Base-by-base conservation (phyloP, 2,797 vertebrate species). In the Alcedo atthis region DNA sequence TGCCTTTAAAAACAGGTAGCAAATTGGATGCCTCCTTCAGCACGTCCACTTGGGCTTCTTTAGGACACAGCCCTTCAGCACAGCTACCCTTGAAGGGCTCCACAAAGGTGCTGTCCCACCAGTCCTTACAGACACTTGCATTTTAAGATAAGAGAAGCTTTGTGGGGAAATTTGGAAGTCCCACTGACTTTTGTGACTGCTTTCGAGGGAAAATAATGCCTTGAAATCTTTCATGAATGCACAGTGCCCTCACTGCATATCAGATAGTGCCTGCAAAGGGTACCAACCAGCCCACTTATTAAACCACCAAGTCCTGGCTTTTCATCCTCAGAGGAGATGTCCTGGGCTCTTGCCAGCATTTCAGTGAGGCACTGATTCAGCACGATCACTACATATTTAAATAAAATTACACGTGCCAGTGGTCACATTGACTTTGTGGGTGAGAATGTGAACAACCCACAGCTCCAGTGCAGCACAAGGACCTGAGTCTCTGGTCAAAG, bases 1-100 rank as follows among this genome's bases (percentile, higher is more conserved):
- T 57, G 83, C 59, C 90, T 89, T 90, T 59, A 90, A 48, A 94
- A 91, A 20, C 88, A 86, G 88, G 92, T 84, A 81, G 67, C 59
- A 45, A 68, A 22, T 94, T 84, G 81, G 55, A 37, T 92, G 92
- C 75, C 53, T 88, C 83, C 32, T 28, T 86, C 25, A 37, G 48
- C 51, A 66, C 11, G 30, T 86, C 93, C 88, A 81, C 75, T 35
- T 11, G 1, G 54, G 48, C 48, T 43, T 84, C 43, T 35, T 85
- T 2, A 9, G 79, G 87, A 55, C 59, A 32, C 30, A 77, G 49
- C 57, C 54, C 51, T 66, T 15, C 45, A 42, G 73, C 1, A 4
- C n/a, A 12, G 1, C 37, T 55, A 59, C 51, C 43, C 53, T 75
- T 46, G 55, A 0, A 6, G 70, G 33, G 78, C 53, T 81, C 40